Evolutionary conservation across 2,113 vertebrate species (phyloP), one percentile per base, ranked within the genome.

Genomic region (Carollia perspicillata): DNA sequence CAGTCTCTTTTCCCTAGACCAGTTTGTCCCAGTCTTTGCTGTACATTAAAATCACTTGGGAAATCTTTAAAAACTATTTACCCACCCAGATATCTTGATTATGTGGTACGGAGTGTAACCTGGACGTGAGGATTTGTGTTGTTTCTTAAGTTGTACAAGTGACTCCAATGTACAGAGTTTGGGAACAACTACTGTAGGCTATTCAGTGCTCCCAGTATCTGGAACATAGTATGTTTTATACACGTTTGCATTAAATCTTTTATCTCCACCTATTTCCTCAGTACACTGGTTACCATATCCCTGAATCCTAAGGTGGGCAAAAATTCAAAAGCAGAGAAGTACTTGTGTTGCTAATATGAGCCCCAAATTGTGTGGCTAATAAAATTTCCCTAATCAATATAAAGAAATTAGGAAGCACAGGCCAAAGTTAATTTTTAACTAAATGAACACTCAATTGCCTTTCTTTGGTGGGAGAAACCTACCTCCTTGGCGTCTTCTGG

Each of bases 271-370:
- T 51, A 35, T 53, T 89, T 92, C 93, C 72, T 79, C 83, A 49
- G 37, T 12, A 12, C 42, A 16, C 26, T 75, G 51, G 44, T 69
- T 22, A 37, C n/a, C 84, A 83, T 23, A 22, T 63, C 11, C 35
- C 47, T 77, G 71, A 94, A 89, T 83, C 81, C 42, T 42, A 78
- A 91, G 6, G 30, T 22, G 95, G 72, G n/a, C 71, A 94, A 75
- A 35, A 47, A 88, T 58, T 78, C 13, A 60, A 71, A 95, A 88
- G 23, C 81, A n/a, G 42, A 84, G 49, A 85, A 89, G 53, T 16
- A 60, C 55, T 72, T 66, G 30, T 66, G 8, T 85, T 49, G 42
- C 81, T 44, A 79, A 81, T 7, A 28, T 6, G 44, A 85, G 22
- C 58, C 79, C n/a, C 81, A 44, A 69, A 84, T 77, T 88, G 55